These are phyloP conservation scores for Cryptotermes secundus DNA, from an alignment of 1,140 invertebrate genomes.

Conservation along the genomic window DNA sequence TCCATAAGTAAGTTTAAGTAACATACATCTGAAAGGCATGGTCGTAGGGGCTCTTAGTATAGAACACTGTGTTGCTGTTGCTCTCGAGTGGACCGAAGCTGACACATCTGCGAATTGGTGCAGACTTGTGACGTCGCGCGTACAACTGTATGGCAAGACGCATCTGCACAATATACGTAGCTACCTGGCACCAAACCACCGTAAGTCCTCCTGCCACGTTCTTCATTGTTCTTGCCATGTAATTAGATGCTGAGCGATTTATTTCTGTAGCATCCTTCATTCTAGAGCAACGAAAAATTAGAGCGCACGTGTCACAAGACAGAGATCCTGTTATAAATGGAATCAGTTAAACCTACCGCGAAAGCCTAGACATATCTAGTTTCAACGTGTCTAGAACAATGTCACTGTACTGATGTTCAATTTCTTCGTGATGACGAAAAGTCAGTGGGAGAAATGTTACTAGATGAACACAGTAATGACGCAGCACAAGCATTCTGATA, in stretches of 20 bases:
- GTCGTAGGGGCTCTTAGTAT: no score
- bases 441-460: no score
- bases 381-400: neutral
- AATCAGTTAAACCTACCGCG: neutral
- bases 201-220: neutral
- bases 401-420: neutral
- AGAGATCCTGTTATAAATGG: neutral
- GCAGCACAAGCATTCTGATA: no score
- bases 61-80: no score
- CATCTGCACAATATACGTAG: neutral
- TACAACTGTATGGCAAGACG: neutral
- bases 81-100: no score
- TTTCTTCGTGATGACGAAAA: no score
- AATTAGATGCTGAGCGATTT: neutral
- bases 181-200: neutral
- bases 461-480: no score
- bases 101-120: no score
- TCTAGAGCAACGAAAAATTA: neutral
- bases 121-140: neutral
- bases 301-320: conserved; percentile 4
- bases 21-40: no score
- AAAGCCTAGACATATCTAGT: neutral
- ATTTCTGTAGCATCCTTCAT: conserved; percentile 19
- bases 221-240: neutral
- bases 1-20: no score